Conservation (phyloP, 1,140 invertebrate genomes). For the Drosophila busckii region DNA sequence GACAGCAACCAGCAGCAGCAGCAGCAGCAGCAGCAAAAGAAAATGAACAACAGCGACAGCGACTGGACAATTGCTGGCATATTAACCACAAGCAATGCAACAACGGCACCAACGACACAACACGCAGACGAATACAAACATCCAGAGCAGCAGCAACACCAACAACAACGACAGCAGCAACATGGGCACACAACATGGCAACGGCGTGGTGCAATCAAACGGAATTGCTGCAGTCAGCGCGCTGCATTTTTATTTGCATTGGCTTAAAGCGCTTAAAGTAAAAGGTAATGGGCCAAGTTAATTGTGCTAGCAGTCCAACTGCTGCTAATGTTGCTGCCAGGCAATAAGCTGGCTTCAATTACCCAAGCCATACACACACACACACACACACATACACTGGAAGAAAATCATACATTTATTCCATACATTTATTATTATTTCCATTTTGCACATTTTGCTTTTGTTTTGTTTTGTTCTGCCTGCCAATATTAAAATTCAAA, state of each 20-base stretch:
- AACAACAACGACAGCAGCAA: too few species aligned
- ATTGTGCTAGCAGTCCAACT: neutral
- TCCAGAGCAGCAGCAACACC: too few species aligned
- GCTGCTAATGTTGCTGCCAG: neutral
- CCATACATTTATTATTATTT: too few species aligned
- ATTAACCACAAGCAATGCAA: constrained; percentile 68
- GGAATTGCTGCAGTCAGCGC: constrained; percentile 10
- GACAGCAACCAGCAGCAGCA: constrained; percentile 17
- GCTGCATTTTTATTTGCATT: too few species aligned
- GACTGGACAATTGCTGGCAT: constrained; percentile 56
- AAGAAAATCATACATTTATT: too few species aligned
- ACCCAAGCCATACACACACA: constrained; percentile 1
- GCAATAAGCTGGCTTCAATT: neutral
- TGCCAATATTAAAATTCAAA: too few species aligned
- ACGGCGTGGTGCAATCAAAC: constrained; percentile 28
- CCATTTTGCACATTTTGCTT: too few species aligned
- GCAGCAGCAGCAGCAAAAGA: constrained; percentile 11
- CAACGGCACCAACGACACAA: constrained; percentile 41
- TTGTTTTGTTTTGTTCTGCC: too few species aligned
- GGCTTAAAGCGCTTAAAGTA: constrained; percentile 10
- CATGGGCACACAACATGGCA: constrained; percentile 7
- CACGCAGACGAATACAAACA: constrained; percentile 20
- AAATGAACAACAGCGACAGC: constrained; percentile 14
- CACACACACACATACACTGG: neutral
- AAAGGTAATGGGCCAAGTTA: constrained; percentile 15